A percentile compares a stretch with the other conserved stretches of the same genome.
Conservation (phyloP, 1,140 invertebrate species). For the Polyergus mexicanus region DNA sequence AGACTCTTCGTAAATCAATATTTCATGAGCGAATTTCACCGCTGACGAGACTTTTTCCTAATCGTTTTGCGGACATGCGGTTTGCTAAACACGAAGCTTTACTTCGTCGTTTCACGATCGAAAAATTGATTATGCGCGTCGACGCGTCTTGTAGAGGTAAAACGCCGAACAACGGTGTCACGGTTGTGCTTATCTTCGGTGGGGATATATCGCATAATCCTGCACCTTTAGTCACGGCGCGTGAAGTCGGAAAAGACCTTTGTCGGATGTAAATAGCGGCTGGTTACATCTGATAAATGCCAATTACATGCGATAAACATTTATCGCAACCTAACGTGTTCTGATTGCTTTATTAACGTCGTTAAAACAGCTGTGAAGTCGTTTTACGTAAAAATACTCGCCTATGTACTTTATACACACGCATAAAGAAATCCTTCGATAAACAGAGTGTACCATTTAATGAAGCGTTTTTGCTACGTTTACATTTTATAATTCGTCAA, state of each 20-base stretch:
- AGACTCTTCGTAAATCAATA: slow-evolving; percentile 34
- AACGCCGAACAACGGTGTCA: slow-evolving; percentile 53
- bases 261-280: slow-evolving; percentile 36
- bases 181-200: slow-evolving; percentile 40
- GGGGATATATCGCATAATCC: background rate
- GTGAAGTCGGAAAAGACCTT: slow-evolving; percentile 43
- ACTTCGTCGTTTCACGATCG: slow-evolving; percentile 20
- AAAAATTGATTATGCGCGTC: slow-evolving; percentile 64
- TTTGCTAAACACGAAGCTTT: slow-evolving; percentile 19
- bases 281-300: slow-evolving; percentile 4
- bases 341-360: slow-evolving; percentile 28
- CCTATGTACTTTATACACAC: background rate
- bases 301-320: slow-evolving; percentile 7
- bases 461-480: background rate
- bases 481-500: background rate
- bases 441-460: background rate
- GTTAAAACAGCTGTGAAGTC: slow-evolving; percentile 20
- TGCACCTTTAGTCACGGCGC: slow-evolving; percentile 32
- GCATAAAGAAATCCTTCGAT: background rate
- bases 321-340: background rate
- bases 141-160: slow-evolving; percentile 10
- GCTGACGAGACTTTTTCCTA: slow-evolving; percentile 10
- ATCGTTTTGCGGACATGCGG: slow-evolving; percentile 14
- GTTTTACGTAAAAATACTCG: background rate
- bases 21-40: slow-evolving; percentile 48